Conservation (phyloP, 1,140 invertebrate species). For the Platorchestia sp. region DNA sequence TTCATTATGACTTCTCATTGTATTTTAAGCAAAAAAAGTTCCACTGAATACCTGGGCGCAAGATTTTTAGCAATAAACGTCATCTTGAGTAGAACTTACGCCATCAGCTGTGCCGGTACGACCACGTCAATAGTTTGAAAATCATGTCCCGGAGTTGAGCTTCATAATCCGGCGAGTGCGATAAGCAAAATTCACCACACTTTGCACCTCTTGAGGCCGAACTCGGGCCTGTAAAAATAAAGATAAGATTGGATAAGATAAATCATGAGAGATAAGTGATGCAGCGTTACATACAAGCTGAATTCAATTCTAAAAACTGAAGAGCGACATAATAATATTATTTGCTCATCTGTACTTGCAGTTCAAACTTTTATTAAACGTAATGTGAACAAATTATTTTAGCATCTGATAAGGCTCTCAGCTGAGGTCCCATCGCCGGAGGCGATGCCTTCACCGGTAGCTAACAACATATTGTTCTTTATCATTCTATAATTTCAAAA, state of each 20-base stretch:
- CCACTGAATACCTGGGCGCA: no score
- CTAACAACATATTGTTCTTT: no score
- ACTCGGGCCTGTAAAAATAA: background rate
- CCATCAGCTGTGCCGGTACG: no score
- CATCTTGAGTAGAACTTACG: no score
- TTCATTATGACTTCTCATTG: no score
- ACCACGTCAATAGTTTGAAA: no score
- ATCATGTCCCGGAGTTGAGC: no score
- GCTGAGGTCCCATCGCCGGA: background rate
- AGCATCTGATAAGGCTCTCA: background rate
- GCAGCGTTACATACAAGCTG: background rate
- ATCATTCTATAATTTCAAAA: no score
- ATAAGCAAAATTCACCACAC: background rate
- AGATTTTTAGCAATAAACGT: no score
- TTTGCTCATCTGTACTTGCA: background rate
- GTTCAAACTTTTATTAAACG: background rate
- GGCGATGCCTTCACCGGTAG: background rate
- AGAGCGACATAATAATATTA: background rate
- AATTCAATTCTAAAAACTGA: background rate
- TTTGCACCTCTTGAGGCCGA: background rate
- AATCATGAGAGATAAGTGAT: background rate
- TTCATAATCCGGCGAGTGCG: background rate
- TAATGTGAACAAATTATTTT: background rate
- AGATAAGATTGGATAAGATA: background rate
- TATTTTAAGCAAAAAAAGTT: no score